Evolutionary conservation across 1,140 invertebrate genomes (phyloP).

Genomic region (Bombus haemorrhoidalis): DNA sequence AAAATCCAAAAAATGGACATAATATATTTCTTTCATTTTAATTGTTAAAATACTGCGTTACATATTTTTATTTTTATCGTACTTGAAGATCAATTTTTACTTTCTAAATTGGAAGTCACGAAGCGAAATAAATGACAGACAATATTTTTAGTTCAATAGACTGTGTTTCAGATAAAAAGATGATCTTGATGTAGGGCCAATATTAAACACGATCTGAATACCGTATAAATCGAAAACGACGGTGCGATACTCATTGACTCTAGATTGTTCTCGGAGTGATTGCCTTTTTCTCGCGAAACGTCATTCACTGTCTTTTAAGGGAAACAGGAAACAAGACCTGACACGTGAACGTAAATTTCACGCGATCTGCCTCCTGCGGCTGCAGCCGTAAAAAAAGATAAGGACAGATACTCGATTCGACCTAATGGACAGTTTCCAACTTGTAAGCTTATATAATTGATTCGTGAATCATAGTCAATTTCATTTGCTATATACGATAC

Average conservation of each 20-base stretch:
- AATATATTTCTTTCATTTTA: background rate
- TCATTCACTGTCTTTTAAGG: slow-evolving; percentile 40
- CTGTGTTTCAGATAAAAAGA: background rate
- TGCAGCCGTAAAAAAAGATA: slow-evolving; percentile 31
- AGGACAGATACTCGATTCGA: slow-evolving; percentile 33
- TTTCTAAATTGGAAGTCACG: background rate
- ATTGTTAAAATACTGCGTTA: background rate
- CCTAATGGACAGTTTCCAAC: slow-evolving; percentile 47
- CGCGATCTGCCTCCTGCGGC: slow-evolving; percentile 39
- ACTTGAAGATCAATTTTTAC: background rate
- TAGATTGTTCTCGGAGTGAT: slow-evolving; percentile 44
- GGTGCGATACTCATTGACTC: slow-evolving; percentile 11
- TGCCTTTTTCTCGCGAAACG: slow-evolving; percentile 23
- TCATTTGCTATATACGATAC: background rate
- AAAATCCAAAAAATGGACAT: background rate
- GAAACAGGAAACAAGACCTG: slow-evolving; percentile 29
- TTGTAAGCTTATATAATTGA: slow-evolving; percentile 54
- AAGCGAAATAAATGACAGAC: background rate
- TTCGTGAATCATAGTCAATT: slow-evolving; percentile 13
- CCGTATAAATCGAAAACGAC: slow-evolving; percentile 33
- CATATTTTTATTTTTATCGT: background rate
- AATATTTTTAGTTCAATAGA: slow-evolving; percentile 35
- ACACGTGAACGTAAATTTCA: slow-evolving; percentile 22
- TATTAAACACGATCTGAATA: slow-evolving; percentile 26
- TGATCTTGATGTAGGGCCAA: slow-evolving; percentile 32